Base-by-base conservation (phyloP, 2,113 vertebrate species). In the Hiodon alosoides region DNA sequence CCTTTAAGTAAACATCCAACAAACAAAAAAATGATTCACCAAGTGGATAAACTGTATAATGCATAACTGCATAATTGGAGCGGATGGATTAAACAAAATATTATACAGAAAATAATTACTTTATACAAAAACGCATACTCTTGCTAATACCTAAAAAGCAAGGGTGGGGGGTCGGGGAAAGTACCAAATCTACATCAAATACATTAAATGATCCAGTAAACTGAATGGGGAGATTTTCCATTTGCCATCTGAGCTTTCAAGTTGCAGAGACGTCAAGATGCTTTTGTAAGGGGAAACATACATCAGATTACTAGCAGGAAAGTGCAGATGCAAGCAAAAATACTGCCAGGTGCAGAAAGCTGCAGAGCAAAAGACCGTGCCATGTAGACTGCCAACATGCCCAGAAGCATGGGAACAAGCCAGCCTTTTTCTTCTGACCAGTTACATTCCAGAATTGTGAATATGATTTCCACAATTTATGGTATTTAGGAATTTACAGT, bases 241-340 rank as follows among this genome's bases (percentile, higher is more conserved):
- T 73, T 71, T 47, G 57, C 0, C 62, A 77, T 72, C 67, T 52
- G 51, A 58, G 50, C 52, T 75, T 70, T 77, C 3, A 59, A 67
- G 69, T 69, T n/a, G 69, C 50, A 76, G 72, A 77, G 54, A 51
- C 3, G 60, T 58, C 47, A 53, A 59, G n/a, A 17, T 64, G 53
- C 52, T 10, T 53, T 31, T n/a, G 48, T 31, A 4, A 52, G 60
- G 58, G 68, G 58, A 69, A 52, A 9, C 10, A 50, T 8, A 17
- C 50, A 11, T 53, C 59, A 69, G 14, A 65, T 61, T 17, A 61
- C 14, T 47, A 10, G 50, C 62, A 57, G 47, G 8, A n/a, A 72
- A 6, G 52, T 7, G 16, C 31, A 7, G 54, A n/a, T 5, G 16
- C 55, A 67, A 52, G 72, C 52, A 61, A 48, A 16, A 54, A 69